phyloP scores from a whole-genome alignment of 2,113 vertebrate species.

The Pachyramphus minor region DNA sequence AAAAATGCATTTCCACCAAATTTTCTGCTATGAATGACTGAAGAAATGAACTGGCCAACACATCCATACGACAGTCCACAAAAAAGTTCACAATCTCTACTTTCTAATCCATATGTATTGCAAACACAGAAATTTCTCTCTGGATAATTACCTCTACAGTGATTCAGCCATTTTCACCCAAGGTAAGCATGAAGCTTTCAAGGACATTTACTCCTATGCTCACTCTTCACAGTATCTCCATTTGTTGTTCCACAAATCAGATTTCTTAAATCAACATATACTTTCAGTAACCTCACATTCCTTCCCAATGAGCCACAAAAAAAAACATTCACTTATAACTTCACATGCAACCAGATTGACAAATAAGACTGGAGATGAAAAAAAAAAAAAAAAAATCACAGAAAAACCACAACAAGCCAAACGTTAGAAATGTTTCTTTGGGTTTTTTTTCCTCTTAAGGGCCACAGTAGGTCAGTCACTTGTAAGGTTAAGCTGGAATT shows the following conservation, averaged over 20 bases:
- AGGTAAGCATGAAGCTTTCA: not conserved
- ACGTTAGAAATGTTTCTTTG: accelerated
- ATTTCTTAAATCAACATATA: not conserved
- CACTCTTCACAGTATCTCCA: not conserved
- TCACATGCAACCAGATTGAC: not conserved
- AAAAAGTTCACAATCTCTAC: not conserved
- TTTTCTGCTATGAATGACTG: not conserved
- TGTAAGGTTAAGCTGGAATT: not conserved
- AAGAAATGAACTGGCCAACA: not conserved
- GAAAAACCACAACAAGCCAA: not conserved
- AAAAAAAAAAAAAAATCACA: too few species aligned
- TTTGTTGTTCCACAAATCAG: not conserved
- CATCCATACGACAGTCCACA: not conserved
- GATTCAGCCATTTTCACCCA: not conserved
- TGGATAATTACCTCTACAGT: not conserved
- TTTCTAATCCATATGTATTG: not conserved
- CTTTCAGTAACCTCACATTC: not conserved
- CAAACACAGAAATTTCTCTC: not conserved
- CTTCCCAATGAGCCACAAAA: not conserved
- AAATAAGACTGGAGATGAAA: not conserved
- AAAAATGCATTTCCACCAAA: not conserved
- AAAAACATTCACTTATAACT: not conserved
- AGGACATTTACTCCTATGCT: not conserved
- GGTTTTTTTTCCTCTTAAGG: not conserved
- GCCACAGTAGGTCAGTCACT: not conserved